Base-by-base conservation (phyloP, 2,888 invertebrate genomes). In the Malacosoma neustria region DNA sequence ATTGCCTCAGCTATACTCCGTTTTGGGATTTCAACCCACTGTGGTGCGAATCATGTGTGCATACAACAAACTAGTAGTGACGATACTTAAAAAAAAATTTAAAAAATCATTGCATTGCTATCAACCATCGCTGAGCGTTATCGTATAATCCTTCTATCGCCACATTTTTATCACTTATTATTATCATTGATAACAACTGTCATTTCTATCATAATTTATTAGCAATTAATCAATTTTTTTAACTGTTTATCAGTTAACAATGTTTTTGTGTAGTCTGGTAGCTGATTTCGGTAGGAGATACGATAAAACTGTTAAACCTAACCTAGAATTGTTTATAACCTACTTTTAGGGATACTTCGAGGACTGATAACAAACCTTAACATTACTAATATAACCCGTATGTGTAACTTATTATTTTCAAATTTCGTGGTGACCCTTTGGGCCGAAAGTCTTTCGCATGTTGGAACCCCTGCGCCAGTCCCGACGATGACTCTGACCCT, bases 171-270 rank as follows among this genome's bases (percentile, higher is more conserved):
- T 22, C 22, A 22, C 22, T n/a, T n/a, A n/a, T n/a, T n/a, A n/a
- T n/a, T 40, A 46, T 44, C 52, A 38, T 35, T 33, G 61, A 58
- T 63, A 61, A 35, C 38, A 11, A 37, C 51, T 61, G 64, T 56
- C 64, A 49, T 14, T 39, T 4, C 37, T 57, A 65, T 64, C 67
- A 54, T 65, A 55, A 65, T 63, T 53, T 56, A 64, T 64, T 59
- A 58, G 47, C 49, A 61, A 61, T 65, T 61, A 64, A 65, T 61
- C 57, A 64, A 61, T 56, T 32, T 55, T 49, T 46, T 37, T 42
- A 36, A 41, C 40, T 33, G 34, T 41, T 43, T 36, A 34, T 36
- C 14, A 36, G 6, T 42, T 43, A 48, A 46, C 48, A 6, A 31
- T 37, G 35, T 39, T 43, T 42, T 38, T 32, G 45, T 45, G 46